Evolutionary conservation across 37 sponge, comb jelly and placozoan genomes (phyloP).

Genomic region (Crambe crambe): DNA sequence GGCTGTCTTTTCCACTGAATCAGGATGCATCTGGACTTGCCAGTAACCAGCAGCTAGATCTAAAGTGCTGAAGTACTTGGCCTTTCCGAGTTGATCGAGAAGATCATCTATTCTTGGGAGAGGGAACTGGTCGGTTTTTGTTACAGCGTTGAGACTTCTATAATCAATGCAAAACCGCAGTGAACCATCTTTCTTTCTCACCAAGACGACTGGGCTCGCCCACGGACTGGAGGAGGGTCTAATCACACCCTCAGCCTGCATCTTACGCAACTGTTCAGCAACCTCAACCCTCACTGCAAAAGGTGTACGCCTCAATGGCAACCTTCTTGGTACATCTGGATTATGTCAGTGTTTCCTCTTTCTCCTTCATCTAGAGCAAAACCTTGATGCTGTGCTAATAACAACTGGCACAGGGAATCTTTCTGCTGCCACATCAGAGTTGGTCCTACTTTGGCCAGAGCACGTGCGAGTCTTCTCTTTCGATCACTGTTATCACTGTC

Average conservation of each 20-base stretch:
- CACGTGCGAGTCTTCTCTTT: background rate
- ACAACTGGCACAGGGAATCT: background rate
- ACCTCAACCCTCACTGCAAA: background rate
- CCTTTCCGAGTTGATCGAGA: conserved; percentile 39
- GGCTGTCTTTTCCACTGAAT: conserved; percentile 56
- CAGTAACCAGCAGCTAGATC: conserved; percentile 69
- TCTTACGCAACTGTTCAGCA: background rate
- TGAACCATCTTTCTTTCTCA: conserved; percentile 38
- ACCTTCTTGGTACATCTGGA: background rate
- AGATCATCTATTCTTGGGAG: conserved; percentile 20
- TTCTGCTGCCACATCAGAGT: background rate
- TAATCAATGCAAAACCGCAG: conserved; percentile 56
- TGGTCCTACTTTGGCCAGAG: background rate
- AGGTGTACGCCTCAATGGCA: no score
- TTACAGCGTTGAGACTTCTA: conserved; percentile 54
- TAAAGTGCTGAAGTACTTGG: conserved; percentile 45
- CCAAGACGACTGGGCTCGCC: no score
- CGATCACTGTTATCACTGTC: background rate
- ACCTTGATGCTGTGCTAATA: background rate
- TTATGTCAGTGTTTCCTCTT: background rate
- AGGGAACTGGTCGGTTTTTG: conserved; percentile 55
- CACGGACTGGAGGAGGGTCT: no score
- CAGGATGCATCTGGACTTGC: conserved; percentile 45
- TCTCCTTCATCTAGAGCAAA: background rate
- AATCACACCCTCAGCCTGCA: background rate